phyloP scores from a whole-genome alignment of 2,888 invertebrate genomes.

The Erpobdella octoculata region DNA sequence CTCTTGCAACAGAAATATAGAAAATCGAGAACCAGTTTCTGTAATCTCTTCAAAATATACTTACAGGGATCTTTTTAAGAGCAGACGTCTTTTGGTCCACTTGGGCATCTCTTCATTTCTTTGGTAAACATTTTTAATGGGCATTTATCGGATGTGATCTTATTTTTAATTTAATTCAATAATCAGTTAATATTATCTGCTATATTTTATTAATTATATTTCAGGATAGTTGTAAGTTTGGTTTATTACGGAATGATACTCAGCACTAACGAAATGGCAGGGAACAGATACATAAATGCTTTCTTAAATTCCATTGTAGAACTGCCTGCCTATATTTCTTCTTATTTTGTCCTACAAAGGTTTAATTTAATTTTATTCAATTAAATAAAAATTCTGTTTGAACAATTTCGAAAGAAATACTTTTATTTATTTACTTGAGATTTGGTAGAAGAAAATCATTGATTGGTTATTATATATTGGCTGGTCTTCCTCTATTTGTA shows the following conservation, averaged over 20 bases:
- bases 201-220: neutral
- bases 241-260: constrained; percentile 44
- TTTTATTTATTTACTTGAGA: constrained; percentile 25
- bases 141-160: neutral
- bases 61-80: neutral
- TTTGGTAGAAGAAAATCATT: constrained; percentile 37
- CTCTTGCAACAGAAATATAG: too few relatives aligned
- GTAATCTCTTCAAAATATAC: neutral
- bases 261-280: constrained; percentile 41
- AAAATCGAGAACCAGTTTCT: neutral
- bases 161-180: neutral
- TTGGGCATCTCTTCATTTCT: constrained; percentile 3
- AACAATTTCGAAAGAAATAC: neutral
- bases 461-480: constrained; percentile 34
- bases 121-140: neutral
- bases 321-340: constrained; percentile 38
- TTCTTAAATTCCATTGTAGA: constrained; percentile 39
- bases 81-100: neutral
- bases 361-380: too few relatives aligned
- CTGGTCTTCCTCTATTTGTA: constrained; percentile 43
- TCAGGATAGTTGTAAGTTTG: constrained; percentile 41
- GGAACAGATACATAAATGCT: constrained; percentile 41
- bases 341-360: constrained; percentile 37
- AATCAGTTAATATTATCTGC: neutral
- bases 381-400: neutral